Evolutionary conservation across 1,140 invertebrate genomes (phyloP).

Genomic region (Meloidogyne exigua): DNA sequence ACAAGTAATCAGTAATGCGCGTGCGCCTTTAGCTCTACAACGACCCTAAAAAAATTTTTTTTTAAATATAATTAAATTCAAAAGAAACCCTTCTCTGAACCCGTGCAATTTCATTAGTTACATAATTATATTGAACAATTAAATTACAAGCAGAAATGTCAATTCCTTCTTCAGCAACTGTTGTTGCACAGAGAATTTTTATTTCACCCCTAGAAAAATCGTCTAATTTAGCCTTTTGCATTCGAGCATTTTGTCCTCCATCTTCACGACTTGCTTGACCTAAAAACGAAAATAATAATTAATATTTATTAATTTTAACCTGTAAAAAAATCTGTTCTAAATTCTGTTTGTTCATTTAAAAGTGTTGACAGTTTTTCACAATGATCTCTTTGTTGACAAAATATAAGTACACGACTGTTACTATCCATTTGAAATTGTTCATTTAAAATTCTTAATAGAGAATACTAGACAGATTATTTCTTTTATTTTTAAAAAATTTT

Average conservation of each 20-base stretch:
- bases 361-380: constrained; percentile 9
- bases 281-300: too few species aligned
- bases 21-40: constrained; percentile 25
- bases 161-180: constrained; percentile 62
- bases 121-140: constrained; percentile 63
- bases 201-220: constrained; percentile 10
- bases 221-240: constrained; percentile 14
- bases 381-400: constrained; percentile 11
- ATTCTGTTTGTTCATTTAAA: constrained; percentile 15
- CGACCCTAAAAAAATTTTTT: constrained; percentile 39
- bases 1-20: constrained; percentile 18
- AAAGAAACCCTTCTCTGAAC: constrained; percentile 54
- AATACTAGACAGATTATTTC: too few species aligned
- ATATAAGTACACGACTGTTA: constrained; percentile 20
- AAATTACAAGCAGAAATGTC: constrained; percentile 64
- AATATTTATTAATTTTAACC: not conserved
- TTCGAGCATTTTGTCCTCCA: constrained; percentile 11
- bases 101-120: constrained; percentile 64
- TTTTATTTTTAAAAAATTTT: too few species aligned
- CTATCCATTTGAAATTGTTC: constrained; percentile 13
- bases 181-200: constrained; percentile 68
- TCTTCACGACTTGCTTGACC: constrained; percentile 9
- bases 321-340: constrained; percentile 18
- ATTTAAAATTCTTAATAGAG: constrained; percentile 15
- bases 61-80: not conserved